phyloP scores from a whole-genome alignment of 2,113 vertebrate species.

The Festucalex cinctus region DNA sequence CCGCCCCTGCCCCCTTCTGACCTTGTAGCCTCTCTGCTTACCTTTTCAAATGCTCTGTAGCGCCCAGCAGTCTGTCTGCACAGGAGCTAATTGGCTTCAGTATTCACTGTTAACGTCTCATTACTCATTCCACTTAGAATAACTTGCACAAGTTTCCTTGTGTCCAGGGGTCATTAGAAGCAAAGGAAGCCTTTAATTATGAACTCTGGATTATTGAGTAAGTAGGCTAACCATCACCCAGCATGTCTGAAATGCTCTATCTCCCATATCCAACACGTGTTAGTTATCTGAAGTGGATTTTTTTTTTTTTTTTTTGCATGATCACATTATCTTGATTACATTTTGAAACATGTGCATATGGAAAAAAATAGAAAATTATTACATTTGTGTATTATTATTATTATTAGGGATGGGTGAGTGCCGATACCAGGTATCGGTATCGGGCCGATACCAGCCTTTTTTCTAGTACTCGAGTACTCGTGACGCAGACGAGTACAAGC shows the following conservation, averaged over 20 bases:
- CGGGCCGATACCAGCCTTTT: no score
- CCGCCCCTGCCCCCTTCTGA: conserved; percentile 23
- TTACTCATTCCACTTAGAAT: conserved; percentile 66
- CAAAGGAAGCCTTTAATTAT: conserved; percentile 67
- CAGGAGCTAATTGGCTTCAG: conserved; percentile 60
- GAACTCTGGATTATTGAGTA: conserved; percentile 44
- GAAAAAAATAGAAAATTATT: no score
- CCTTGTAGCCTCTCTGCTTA: conserved; percentile 48
- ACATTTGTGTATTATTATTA: no score
- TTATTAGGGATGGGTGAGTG: no score
- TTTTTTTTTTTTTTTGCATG: no score
- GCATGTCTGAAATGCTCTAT: conserved; percentile 18
- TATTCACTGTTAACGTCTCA: conserved; percentile 61
- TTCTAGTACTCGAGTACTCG: no score
- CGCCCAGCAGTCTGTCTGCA: conserved; percentile 63
- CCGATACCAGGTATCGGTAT: no score
- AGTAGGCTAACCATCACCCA: conserved; percentile 53
- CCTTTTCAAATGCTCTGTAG: conserved; percentile 42
- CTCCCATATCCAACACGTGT: background rate
- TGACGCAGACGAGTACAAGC: no score
- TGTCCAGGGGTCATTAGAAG: conserved; percentile 67
- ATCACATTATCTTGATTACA: no score
- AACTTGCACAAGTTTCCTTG: conserved; percentile 67
- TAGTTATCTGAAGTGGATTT: background rate
- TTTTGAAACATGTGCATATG: no score